Evolutionary conservation across 2,888 invertebrate species (phyloP), one percentile per base, ranked within the genome.

Genomic region (Drosophila eohydei): DNA sequence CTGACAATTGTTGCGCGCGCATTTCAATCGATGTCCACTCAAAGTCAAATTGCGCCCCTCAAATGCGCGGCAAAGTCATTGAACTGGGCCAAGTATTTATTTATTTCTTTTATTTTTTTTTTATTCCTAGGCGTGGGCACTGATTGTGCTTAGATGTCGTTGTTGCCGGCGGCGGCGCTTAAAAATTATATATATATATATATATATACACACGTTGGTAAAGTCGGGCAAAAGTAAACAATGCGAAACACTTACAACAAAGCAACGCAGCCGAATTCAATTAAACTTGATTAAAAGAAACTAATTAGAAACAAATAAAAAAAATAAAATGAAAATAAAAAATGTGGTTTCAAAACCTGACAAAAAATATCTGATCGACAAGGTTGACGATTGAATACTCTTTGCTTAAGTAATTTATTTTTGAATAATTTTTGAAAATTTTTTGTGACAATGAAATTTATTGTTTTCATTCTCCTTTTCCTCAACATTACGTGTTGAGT

Each of bases 1-100:
- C 89, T 76, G 73, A 72, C 75, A 83, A 62, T 74, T 78, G 81
- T 77, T 81, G 68, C 77, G 66, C 77, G 64, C 85, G 56, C 76
- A 71, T 63, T 82, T 88, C 86, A 83, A 85, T 80, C 75, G 65
- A 44, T 68, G 73, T 62, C 68, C 68, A 72, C 76, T 57, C 57
- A 41, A 28, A 48, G 36, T 59, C 58, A 59, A 48, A 61, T 38
- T 60, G 41, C 16, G 50, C 61, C 46, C 74, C 61, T 41, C 66
- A 78, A 62, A 57, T 34, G 30, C 48, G 46, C 58, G 41, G 5
- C 12, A 51, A 80, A 60, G 76, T 80, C 76, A 77, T 71, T 70
- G 76, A 77, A 80, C 76, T 75, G 41, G 41, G 44, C 12, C 51
- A 71, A 51, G 56, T 56, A 40, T 44, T 71, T 71, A 44, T 57